Evolutionary conservation across 1,140 invertebrate genomes (phyloP).

Genomic region (Polypedilum vanderplanki): DNA sequence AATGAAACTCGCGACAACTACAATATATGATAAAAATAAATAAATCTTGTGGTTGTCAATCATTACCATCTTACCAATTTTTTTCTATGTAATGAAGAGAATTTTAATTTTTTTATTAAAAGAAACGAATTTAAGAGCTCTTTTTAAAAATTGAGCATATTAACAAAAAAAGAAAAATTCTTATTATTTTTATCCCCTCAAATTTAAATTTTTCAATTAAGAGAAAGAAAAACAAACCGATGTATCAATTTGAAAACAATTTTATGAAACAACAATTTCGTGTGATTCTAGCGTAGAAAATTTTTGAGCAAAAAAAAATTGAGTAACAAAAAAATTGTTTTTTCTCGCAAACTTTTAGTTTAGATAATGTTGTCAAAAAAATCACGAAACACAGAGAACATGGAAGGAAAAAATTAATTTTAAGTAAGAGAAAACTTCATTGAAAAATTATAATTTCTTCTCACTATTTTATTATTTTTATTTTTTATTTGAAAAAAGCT

Average conservation of each 20-base stretch:
- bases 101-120: no score
- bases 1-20: no score
- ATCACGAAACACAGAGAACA: not conserved
- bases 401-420: not conserved
- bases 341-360: not conserved
- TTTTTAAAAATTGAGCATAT: no score
- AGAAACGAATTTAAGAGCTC: no score
- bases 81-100: no score
- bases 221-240: not conserved
- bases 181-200: no score
- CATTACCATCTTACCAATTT: no score
- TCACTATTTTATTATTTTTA: slow-evolving; percentile 20
- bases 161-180: no score
- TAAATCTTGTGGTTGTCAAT: no score
- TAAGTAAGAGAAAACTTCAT: slow-evolving; percentile 24
- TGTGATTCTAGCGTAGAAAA: slow-evolving; percentile 42
- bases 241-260: slow-evolving; percentile 3
- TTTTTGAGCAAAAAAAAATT: slow-evolving; percentile 47
- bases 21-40: no score
- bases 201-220: not conserved
- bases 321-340: slow-evolving; percentile 21
- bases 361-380: slow-evolving; percentile 29
- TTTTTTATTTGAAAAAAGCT: slow-evolving; percentile 22
- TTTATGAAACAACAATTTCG: slow-evolving; percentile 40
- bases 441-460: slow-evolving; percentile 27